Evolutionary conservation across 2,797 vertebrate species (phyloP).

Genomic region (Pogonophryne albipinna): DNA sequence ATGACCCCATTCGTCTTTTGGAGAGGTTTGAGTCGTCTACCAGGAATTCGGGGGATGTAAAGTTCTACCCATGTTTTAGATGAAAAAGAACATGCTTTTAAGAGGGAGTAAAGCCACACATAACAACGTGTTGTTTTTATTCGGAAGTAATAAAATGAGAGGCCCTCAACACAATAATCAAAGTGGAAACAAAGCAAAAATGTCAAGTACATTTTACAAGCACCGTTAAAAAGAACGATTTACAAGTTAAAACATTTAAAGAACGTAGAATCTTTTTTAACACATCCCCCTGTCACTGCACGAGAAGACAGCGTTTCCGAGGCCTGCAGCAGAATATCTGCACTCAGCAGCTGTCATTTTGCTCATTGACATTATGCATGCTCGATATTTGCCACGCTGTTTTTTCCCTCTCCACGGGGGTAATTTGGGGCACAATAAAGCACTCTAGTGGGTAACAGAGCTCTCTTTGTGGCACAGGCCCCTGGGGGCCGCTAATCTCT

Average conservation of each 20-base stretch:
- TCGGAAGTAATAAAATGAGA: conserved; percentile 30
- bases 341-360: conserved; percentile 91
- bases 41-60: conserved; percentile 66
- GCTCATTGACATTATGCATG: conserved; percentile 90
- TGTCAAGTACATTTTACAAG: conserved; percentile 22
- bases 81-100: conserved; percentile 55
- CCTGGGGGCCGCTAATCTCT: conserved; percentile 92
- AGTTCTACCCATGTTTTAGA: conserved; percentile 55
- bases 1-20: conserved; percentile 75
- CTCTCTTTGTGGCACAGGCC: conserved; percentile 93
- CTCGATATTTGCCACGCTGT: conserved; percentile 93
- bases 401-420: conserved; percentile 85
- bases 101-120: conserved; percentile 40
- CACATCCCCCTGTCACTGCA: conserved; percentile 13
- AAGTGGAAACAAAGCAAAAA: conserved; percentile 29
- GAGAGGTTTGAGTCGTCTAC: conserved; percentile 64
- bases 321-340: conserved; percentile 80
- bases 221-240: conserved; percentile 15
- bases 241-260: conserved; percentile 4
- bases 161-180: conserved; percentile 12
- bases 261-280: neutral
- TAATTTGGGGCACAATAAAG: conserved; percentile 96
- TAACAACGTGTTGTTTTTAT: conserved; percentile 27
- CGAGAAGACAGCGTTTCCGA: conserved; percentile 19
- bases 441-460: conserved; percentile 95